Conservation (phyloP, 2,113 vertebrate genomes). For the Alectura lathami region DNA sequence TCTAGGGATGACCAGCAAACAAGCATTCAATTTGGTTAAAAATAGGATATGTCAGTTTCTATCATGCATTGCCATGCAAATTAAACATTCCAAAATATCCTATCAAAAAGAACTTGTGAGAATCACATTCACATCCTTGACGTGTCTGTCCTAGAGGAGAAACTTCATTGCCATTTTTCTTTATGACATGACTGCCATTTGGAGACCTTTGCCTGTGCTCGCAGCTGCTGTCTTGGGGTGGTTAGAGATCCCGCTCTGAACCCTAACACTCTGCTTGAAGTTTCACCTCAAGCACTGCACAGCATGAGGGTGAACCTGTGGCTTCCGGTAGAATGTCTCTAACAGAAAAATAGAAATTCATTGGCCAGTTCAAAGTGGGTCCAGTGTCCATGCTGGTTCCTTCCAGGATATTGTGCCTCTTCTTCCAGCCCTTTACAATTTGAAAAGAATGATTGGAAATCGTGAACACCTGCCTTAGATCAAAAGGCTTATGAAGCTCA, state of each 20-base stretch:
- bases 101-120: background rate
- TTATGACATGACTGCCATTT: background rate
- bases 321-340: background rate
- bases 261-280: background rate
- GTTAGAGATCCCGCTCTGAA: background rate
- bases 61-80: background rate
- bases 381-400: background rate
- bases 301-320: background rate
- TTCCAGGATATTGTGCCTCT: background rate
- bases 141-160: background rate
- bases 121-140: background rate
- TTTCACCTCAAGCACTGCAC: background rate
- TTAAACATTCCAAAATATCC: background rate
- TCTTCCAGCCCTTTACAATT: background rate
- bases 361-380: background rate
- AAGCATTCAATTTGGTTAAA: background rate
- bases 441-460: background rate
- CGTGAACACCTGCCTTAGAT: background rate
- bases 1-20: background rate
- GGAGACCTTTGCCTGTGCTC: background rate
- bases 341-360: background rate
- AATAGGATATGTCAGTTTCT: background rate
- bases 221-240: background rate
- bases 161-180: background rate
- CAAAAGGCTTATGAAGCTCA: background rate